Percentiles rank a stretch among this genome's conserved stretches.
phyloP scores from a whole-genome alignment of 2,888 invertebrate genomes.

The Tipula unca region DNA sequence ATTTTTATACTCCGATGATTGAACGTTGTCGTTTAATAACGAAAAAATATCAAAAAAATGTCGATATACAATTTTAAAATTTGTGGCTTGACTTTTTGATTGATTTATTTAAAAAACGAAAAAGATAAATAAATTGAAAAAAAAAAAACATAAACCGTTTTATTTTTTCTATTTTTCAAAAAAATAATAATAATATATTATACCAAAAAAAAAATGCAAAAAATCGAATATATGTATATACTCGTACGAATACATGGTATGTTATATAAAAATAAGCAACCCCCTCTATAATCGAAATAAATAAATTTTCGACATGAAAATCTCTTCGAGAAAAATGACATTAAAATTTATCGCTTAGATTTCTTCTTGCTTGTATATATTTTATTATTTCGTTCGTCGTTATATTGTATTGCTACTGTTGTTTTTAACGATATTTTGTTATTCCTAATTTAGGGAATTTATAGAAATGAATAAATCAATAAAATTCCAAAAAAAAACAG shows the following conservation, averaged over 20 bases:
- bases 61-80: neutral
- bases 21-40: neutral
- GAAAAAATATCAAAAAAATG: neutral
- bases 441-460: neutral
- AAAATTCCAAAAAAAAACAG: neutral
- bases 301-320: slow-evolving; percentile 8
- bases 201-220: neutral
- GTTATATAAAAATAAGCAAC: neutral
- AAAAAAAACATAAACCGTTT: neutral
- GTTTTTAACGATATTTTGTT: neutral
- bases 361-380: neutral
- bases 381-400: neutral
- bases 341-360: neutral
- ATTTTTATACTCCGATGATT: neutral
- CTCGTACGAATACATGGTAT: no score
- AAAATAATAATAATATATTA: neutral
- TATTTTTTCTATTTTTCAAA: neutral
- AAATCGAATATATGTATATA: neutral
- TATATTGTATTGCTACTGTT: neutral
- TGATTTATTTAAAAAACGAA: neutral
- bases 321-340: neutral
- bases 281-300: neutral
- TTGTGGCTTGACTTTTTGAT: neutral
- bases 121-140: neutral
- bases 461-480: neutral